Conservation (phyloP, 1,140 invertebrate species). For the Penaeus indicus region DNA sequence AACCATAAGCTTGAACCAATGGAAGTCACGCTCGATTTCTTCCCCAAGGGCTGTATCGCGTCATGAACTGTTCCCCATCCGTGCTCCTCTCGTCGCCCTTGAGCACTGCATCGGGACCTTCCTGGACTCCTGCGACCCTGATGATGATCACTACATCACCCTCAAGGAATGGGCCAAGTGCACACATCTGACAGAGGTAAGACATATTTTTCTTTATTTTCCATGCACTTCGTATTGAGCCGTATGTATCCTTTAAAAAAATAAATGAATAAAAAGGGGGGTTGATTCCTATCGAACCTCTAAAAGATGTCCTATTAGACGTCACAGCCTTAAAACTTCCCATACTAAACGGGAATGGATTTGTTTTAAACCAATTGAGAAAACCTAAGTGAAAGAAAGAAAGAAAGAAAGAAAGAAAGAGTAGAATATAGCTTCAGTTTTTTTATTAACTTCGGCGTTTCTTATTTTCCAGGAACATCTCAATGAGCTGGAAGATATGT, state of each 20-base stretch:
- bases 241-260: no score
- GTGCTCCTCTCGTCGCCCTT: conserved; percentile 89
- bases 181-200: conserved; percentile 83
- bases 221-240: background rate
- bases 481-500: conserved; percentile 42
- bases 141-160: conserved; percentile 90
- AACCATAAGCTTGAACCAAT: no score
- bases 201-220: background rate
- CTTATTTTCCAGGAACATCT: conserved; percentile 29
- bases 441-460: background rate
- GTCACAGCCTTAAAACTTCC: no score
- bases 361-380: no score
- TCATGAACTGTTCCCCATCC: conserved; percentile 94
- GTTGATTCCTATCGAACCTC: no score
- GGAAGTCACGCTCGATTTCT: conserved; percentile 50
- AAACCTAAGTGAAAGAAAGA: no score
- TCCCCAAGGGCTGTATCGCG: conserved; percentile 82
- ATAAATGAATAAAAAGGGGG: no score
- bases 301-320: no score
- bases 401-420: no score
- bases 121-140: conserved; percentile 87
- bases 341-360: no score
- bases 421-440: background rate
- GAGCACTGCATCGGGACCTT: conserved; percentile 97
- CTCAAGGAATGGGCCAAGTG: conserved; percentile 93